phyloP scores from a whole-genome alignment of 1,140 invertebrate species.

The Rhyzopertha dominica region DNA sequence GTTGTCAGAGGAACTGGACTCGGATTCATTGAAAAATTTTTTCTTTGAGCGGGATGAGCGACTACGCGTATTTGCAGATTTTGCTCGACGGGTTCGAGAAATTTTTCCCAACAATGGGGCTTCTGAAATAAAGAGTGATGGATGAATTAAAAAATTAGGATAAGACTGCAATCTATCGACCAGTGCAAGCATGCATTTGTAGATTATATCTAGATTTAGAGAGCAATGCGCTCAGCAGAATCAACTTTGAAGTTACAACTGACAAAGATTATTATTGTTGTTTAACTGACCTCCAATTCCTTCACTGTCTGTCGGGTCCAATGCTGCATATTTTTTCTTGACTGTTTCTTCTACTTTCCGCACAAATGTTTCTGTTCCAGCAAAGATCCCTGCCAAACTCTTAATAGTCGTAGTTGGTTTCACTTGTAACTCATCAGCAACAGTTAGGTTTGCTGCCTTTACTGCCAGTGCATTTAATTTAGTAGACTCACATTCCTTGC shows the following conservation, averaged over 20 bases:
- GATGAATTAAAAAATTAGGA: not conserved
- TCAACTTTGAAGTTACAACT: not conserved
- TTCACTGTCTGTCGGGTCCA: constrained; percentile 63
- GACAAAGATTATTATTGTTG: not conserved
- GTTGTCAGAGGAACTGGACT: constrained; percentile 37
- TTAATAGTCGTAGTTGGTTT: constrained; percentile 28
- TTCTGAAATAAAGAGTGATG: constrained; percentile 33
- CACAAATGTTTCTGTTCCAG: constrained; percentile 39
- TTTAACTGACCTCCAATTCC: constrained; percentile 48
- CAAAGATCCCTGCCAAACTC: constrained; percentile 41
- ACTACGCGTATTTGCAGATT: constrained; percentile 50
- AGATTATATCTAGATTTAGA: not conserved
- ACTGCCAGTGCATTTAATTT: constrained; percentile 49
- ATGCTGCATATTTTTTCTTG: constrained; percentile 47
- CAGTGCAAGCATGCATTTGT: not conserved
- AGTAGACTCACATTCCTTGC: constrained; percentile 42
- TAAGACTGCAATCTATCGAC: not conserved
- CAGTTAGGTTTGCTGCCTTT: constrained; percentile 46
- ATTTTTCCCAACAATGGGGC: constrained; percentile 54
- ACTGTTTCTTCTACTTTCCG: constrained; percentile 48
- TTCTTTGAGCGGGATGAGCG: constrained; percentile 41
- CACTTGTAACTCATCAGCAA: constrained; percentile 34
- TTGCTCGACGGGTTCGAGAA: constrained; percentile 54
- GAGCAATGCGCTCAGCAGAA: too few species aligned
- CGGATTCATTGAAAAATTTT: constrained; percentile 28